Evolutionary conservation across 2,888 invertebrate genomes (phyloP).

Genomic region (Parnassius apollo): DNA sequence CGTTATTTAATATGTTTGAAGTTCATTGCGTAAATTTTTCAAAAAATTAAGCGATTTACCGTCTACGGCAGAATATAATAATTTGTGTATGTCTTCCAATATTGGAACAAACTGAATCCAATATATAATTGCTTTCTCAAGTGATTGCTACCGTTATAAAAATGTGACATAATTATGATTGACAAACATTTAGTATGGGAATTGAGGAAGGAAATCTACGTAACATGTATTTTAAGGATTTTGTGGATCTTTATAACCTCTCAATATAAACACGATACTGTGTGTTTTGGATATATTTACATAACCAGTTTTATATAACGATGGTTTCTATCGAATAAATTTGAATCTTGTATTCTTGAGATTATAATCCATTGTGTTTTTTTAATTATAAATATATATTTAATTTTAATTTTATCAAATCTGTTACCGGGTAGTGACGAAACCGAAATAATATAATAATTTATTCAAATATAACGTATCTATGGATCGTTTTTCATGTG

Average conservation of each 20-base stretch:
- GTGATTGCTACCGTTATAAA: conserved; percentile 3
- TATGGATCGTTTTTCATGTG: conserved; percentile 61
- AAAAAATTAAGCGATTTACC: too few species aligned
- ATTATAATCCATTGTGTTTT: conserved; percentile 32
- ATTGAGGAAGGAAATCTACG: conserved; percentile 15
- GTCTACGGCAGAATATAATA: too few species aligned
- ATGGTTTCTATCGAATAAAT: conserved; percentile 18
- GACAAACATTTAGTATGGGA: conserved; percentile 13
- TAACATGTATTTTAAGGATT: conserved; percentile 5
- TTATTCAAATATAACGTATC: conserved; percentile 49
- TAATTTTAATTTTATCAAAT: conserved; percentile 46
- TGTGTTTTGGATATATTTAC: conserved; percentile 27
- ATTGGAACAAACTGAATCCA: conserved; percentile 18
- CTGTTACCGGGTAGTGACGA: conserved; percentile 59
- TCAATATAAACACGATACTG: conserved; percentile 5
- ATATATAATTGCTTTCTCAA: conserved; percentile 5
- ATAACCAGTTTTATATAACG: conserved; percentile 23
- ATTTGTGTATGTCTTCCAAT: conserved; percentile 11
- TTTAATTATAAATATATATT: conserved; percentile 64
- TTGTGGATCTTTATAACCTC: conserved; percentile 1
- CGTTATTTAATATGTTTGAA: too few species aligned
- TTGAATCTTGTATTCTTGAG: conserved; percentile 22
- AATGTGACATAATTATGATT: conserved; percentile 1
- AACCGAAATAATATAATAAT: conserved; percentile 41
- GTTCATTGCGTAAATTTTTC: too few species aligned